Evolutionary conservation across 2,888 invertebrate genomes (phyloP).

Genomic region (Heteropelma amictum): DNA sequence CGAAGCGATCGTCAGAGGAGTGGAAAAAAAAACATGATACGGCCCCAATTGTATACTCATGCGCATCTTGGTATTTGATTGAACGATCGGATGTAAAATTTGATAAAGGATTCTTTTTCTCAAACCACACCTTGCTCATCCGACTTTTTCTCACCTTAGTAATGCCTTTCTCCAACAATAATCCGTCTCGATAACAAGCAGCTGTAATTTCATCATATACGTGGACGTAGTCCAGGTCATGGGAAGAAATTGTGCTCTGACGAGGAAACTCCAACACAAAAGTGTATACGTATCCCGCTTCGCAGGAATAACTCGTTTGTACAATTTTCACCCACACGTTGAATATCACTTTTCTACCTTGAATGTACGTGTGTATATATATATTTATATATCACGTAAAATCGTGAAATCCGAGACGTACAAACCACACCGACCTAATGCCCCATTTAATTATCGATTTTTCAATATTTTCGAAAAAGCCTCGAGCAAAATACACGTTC

Average conservation of each 20-base stretch:
- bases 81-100: no score
- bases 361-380: background rate
- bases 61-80: no score
- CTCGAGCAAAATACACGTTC: background rate
- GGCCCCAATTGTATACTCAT: no score
- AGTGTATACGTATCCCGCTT: background rate
- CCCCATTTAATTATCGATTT: conserved; percentile 55
- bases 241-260: conserved; percentile 13
- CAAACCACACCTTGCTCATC: no score
- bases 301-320: background rate
- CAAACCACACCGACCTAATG: conserved; percentile 47
- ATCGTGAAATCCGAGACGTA: conserved; percentile 4
- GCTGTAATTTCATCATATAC: conserved; percentile 76
- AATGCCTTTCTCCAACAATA: conserved; percentile 75
- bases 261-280: background rate
- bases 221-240: conserved; percentile 62
- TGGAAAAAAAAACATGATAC: no score
- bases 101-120: no score
- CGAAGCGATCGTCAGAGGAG: no score
- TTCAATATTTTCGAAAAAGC: conserved; percentile 8
- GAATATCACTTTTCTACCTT: background rate
- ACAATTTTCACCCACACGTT: background rate
- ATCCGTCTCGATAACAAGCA: conserved; percentile 75
- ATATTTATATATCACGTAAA: background rate
- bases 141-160: conserved; percentile 74